Conservation (phyloP, 2,113 vertebrate genomes). For the Xerus inauris region DNA sequence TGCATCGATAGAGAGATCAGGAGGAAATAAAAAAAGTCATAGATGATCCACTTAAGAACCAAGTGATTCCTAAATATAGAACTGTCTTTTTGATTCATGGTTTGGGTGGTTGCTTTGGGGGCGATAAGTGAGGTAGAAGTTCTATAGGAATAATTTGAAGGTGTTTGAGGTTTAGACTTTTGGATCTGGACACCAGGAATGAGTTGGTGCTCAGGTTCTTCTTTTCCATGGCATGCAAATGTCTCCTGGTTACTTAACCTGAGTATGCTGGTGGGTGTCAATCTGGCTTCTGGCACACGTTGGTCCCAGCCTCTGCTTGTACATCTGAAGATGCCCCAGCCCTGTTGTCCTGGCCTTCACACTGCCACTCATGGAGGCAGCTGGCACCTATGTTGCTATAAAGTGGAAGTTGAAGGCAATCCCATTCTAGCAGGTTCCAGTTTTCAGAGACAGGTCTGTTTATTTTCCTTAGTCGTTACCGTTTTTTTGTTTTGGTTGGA, state of each 20-base stretch:
- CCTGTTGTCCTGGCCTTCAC: accelerated
- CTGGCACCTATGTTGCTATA: not conserved
- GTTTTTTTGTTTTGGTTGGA: not conserved
- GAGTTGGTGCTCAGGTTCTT: accelerated
- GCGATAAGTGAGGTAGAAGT: not conserved
- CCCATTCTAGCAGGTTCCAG: not conserved
- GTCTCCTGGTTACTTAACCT: not conserved
- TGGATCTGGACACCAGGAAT: not conserved
- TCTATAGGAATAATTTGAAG: not conserved
- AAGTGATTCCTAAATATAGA: conserved; percentile 29
- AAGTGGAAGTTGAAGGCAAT: not conserved
- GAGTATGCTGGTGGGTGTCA: accelerated
- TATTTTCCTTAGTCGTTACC: not conserved
- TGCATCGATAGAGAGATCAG: not conserved
- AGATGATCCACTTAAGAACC: not conserved
- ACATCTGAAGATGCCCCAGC: accelerated
- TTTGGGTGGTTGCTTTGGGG: conserved; percentile 23
- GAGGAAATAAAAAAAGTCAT: not conserved
- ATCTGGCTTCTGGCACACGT: not conserved
- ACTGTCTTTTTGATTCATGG: not conserved
- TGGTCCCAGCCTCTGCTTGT: not conserved
- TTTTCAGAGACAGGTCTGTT: too few relatives aligned
- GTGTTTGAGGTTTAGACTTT: not conserved
- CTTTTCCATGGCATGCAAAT: not conserved
- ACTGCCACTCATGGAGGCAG: accelerated